Conservation (phyloP, 2,797 vertebrate genomes). For the Coreius guichenoti region DNA sequence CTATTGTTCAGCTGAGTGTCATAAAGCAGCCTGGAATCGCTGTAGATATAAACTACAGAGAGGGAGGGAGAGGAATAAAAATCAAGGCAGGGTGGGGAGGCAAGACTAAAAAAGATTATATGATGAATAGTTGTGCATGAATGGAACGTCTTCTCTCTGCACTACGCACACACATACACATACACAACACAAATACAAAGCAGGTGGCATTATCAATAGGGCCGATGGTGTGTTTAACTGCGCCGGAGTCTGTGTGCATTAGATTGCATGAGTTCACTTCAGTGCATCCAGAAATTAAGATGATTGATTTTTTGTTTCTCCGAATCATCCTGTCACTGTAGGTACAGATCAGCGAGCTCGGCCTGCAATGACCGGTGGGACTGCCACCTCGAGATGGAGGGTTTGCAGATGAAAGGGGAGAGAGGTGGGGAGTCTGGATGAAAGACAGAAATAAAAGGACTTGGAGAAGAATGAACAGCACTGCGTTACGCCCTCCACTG, state of each 20-base stretch:
- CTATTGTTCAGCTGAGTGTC: constrained; percentile 67
- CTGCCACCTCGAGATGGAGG: constrained; percentile 28
- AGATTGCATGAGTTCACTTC: constrained; percentile 82
- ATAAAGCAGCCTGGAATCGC: constrained; percentile 59
- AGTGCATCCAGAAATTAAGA: constrained; percentile 81
- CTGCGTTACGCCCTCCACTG: constrained; percentile 23
- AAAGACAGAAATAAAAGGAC: constrained; percentile 32
- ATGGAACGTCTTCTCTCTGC: constrained; percentile 20
- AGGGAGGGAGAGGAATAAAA: constrained; percentile 29
- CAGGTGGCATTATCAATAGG: constrained; percentile 28
- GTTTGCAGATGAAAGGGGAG: constrained; percentile 35
- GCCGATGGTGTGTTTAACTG: constrained; percentile 56
- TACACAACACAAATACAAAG: constrained; percentile 37
- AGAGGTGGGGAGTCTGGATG: constrained; percentile 42
- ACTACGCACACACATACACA: constrained; percentile 8
- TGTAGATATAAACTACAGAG: constrained; percentile 41
- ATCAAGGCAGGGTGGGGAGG: constrained; percentile 29
- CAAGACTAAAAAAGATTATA: constrained; percentile 34
- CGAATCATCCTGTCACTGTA: constrained; percentile 50
- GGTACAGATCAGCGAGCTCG: constrained; percentile 46
- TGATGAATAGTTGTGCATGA: constrained; percentile 41
- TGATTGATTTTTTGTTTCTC: constrained; percentile 79
- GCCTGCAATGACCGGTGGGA: neutral
- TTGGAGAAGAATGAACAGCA: constrained; percentile 54
- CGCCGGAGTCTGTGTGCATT: constrained; percentile 68